Percentiles rank a stretch among this genome's conserved stretches.
These are phyloP conservation scores for Sebastes elongatus DNA, from an alignment of 2,797 vertebrate genomes.

Conservation along the genomic window DNA sequence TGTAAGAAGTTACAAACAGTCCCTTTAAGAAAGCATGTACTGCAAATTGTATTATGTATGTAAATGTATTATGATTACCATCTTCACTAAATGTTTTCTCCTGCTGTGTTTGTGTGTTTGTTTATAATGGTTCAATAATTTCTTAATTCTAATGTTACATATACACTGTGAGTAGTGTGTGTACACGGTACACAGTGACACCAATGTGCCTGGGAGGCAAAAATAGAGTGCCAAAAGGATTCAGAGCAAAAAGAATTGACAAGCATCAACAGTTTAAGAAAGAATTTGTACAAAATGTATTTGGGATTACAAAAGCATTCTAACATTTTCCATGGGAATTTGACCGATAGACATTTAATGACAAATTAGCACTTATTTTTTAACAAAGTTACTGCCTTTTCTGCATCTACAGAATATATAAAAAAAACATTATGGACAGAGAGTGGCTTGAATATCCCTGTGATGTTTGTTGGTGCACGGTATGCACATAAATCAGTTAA, in stretches of 20 bases:
- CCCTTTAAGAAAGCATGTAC: background rate
- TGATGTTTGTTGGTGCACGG: background rate
- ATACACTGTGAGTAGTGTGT: too few species aligned
- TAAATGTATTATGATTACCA: background rate
- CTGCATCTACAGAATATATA: conserved; percentile 4
- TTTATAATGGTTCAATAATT: background rate
- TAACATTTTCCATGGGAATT: background rate
- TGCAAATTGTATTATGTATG: background rate
- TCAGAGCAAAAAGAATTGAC: background rate
- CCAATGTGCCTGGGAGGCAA: background rate
- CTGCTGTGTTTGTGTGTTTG: background rate
- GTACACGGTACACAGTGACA: background rate
- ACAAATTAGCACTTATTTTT: background rate
- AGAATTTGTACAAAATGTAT: conserved; percentile 25
- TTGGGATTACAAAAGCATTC: background rate
- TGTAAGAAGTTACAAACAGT: too few species aligned
- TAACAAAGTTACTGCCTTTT: background rate
- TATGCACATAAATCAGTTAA: background rate
- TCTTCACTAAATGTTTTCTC: background rate
- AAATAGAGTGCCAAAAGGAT: background rate
- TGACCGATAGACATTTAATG: background rate
- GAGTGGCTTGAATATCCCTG: background rate
- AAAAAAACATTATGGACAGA: background rate
- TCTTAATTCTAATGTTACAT: background rate
- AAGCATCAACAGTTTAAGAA: background rate